These are phyloP conservation scores for Aptenodytes patagonicus DNA, from an alignment of 2,113 vertebrate species.

Conservation along the genomic window DNA sequence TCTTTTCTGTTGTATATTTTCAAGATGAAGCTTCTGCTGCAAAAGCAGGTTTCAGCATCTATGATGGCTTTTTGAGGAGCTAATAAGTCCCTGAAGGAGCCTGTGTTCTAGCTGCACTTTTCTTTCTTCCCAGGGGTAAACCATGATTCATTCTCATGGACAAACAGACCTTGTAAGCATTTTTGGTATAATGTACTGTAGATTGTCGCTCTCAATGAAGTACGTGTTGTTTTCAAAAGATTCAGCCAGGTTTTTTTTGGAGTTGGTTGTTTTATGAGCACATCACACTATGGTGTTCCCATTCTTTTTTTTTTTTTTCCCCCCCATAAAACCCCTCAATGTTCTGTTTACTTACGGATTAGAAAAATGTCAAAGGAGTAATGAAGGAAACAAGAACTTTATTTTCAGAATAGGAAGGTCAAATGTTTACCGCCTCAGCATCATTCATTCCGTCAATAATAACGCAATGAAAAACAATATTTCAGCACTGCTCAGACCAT, in stretches of 20 bases:
- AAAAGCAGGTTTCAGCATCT: constrained; percentile 52
- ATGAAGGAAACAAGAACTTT: background rate
- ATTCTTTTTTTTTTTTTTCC: background rate
- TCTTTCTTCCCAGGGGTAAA: background rate
- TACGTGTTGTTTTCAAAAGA: background rate
- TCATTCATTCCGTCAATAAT: rapidly evolving
- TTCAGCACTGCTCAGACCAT: background rate
- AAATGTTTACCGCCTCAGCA: background rate
- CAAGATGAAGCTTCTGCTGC: constrained; percentile 64
- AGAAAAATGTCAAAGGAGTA: background rate
- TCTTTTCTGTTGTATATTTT: constrained; percentile 29
- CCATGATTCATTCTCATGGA: background rate
- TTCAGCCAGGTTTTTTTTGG: background rate
- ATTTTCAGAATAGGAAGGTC: background rate
- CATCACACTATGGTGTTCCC: background rate
- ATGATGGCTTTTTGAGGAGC: constrained; percentile 54
- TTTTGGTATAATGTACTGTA: background rate
- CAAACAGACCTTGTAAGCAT: background rate
- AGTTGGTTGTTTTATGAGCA: background rate
- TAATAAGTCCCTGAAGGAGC: constrained; percentile 64
- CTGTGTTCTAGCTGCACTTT: background rate
- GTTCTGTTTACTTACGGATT: background rate
- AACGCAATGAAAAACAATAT: background rate
- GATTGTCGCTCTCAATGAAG: constrained; percentile 3
- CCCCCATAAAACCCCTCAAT: background rate